Base-by-base conservation (phyloP, 2,888 invertebrate genomes). In the Drosophila suboccidentalis region DNA sequence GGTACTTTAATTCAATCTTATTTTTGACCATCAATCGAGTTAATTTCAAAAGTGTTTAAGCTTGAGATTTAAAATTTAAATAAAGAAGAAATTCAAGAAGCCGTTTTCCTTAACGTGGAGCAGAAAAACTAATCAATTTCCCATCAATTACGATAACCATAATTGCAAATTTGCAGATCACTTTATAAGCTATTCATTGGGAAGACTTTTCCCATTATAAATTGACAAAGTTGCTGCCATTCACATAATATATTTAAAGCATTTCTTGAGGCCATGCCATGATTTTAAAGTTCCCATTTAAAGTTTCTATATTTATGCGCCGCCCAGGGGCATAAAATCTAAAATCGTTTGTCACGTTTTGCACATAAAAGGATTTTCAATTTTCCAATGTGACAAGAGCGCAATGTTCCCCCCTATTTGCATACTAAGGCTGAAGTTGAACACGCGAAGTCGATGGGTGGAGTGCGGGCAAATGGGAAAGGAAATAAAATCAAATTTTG, bases 301-400 rank as follows among this genome's bases (percentile, higher is more conserved):
- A 76, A 72, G 72, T 69, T 76, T 59, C 41, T 22, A 59, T 72
- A 68, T 69, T 62, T 75, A 65, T 68, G 63, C 36, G 39, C 11
- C 60, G 59, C 60, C 70, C 60, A 71, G 58, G 62, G 65, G 66
- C 80, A 78, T 82, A 75, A 85, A 83, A 85, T 75, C 68, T 55
- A 68, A 73, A 86, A 83, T 80, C 80, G 83, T 73, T 87, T 82
- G 82, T 85, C 86, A 87, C 86, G 87, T 87, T 87, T 83, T 68
- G 73, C 81, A 76, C 87, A 86, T 87, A 87, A 87, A 84, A 87
- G 86, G 86, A 87, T 87, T 85, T 76, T 87, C 83, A 87, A 87
- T 87, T 87, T 85, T 82, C 73, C 81, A 80, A 87, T 82, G 85
- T 85, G 82, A 75, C 83, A 82, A 78, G 73, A 72, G 75, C 68